These are phyloP conservation scores for Oreotrochilus melanogaster DNA, from an alignment of 2,113 vertebrate species.

Conservation along the genomic window DNA sequence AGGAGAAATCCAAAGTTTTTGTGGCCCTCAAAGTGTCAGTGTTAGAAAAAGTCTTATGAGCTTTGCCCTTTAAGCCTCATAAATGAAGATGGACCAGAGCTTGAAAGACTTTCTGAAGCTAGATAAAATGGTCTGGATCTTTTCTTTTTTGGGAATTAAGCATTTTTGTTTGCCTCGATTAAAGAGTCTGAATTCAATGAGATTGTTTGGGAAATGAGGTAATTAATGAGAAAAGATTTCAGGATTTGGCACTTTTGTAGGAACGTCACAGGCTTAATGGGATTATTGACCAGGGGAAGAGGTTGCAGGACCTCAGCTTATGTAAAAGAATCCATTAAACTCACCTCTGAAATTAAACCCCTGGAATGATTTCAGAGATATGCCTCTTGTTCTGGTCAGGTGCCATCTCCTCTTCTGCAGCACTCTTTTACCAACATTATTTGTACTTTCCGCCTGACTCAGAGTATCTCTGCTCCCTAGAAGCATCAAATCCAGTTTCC, in stretches of 20 bases:
- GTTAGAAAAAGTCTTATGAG: neutral
- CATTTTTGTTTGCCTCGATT: neutral
- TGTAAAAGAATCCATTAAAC: neutral
- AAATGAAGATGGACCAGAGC: neutral
- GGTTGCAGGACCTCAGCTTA: neutral
- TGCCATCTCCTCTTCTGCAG: neutral
- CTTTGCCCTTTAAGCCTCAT: neutral
- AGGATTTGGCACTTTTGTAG: slow-evolving; percentile 17
- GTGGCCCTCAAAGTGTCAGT: neutral
- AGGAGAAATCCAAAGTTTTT: neutral
- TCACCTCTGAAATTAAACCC: neutral
- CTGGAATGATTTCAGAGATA: neutral
- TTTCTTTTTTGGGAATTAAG: neutral
- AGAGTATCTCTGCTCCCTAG: neutral
- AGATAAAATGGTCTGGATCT: neutral
- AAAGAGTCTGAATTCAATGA: neutral
- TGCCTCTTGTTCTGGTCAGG: neutral
- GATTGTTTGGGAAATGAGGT: slow-evolving; percentile 5
- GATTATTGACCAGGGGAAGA: slow-evolving; percentile 8
- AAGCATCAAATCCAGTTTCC: neutral
- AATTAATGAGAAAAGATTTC: slow-evolving; percentile 16
- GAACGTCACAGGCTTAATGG: neutral
- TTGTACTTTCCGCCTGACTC: neutral
- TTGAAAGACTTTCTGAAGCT: neutral
- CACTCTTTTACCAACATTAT: neutral